A percentile compares a stretch with the other conserved stretches of the same genome.
These are phyloP conservation scores for Rhynchomys soricoides DNA, from an alignment of 2,113 vertebrate genomes.

Conservation along the genomic window DNA sequence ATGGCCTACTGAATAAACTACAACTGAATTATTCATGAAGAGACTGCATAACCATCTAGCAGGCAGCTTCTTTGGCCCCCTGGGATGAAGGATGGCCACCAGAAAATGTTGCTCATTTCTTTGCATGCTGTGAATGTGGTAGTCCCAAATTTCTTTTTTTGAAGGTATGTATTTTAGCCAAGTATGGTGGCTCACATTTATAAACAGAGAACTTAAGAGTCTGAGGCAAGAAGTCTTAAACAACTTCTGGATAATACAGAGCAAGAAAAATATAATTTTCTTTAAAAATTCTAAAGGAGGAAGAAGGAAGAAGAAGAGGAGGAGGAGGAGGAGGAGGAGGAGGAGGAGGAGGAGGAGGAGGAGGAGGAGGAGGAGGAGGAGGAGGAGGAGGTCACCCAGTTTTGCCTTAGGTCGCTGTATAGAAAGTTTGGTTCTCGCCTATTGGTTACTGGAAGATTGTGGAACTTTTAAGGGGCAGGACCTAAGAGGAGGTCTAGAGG, in stretches of 20 bases:
- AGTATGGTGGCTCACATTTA: too few species aligned
- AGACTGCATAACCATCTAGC: fast-evolving
- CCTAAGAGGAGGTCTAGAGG: too few species aligned
- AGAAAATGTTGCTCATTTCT: neutral
- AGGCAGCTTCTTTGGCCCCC: neutral
- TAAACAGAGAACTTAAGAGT: neutral
- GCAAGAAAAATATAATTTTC: neutral
- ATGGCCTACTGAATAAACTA: neutral
- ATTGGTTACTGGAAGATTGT: neutral
- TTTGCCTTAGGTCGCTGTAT: neutral
- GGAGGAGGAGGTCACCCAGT: too few species aligned
- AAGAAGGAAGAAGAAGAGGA: too few species aligned
- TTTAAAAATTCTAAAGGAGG: neutral
- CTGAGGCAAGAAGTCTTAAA: neutral
- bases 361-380: too few species aligned
- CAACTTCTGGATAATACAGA: neutral
- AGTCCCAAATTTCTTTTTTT: neutral
- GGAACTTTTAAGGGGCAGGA: neutral
- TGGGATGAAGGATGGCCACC: neutral
- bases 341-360: too few species aligned
- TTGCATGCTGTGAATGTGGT: neutral
- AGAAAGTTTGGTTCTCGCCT: neutral
- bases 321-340: too few species aligned
- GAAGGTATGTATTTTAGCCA: neutral
- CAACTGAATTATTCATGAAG: neutral